Evolutionary conservation across 1,140 invertebrate genomes (phyloP).

Genomic region (Drosophila guanche): DNA sequence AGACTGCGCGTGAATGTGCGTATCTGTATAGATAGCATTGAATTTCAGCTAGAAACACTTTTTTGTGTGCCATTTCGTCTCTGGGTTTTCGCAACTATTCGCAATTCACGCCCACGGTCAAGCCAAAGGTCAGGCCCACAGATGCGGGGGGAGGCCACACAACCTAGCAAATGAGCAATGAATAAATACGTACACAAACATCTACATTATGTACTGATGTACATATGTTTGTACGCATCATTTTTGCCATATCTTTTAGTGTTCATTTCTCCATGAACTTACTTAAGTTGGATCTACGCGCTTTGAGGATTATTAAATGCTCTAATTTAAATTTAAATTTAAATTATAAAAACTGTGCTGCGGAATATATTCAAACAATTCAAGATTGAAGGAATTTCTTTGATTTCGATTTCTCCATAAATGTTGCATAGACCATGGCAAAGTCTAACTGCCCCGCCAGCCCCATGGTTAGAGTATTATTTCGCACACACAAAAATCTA

Average conservation of each 20-base stretch:
- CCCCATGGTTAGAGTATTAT: constrained; percentile 11
- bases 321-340: neutral
- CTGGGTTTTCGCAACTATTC: constrained; percentile 60
- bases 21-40: constrained; percentile 72
- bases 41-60: constrained; percentile 72
- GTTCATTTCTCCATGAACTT: constrained; percentile 23
- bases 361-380: too few species aligned
- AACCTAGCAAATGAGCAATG: constrained; percentile 49
- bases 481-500: constrained; percentile 30
- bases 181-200: constrained; percentile 22
- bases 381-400: too few species aligned
- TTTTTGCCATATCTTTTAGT: constrained; percentile 15
- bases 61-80: constrained; percentile 7
- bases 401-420: too few species aligned
- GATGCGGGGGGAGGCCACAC: constrained; percentile 20
- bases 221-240: constrained; percentile 7
- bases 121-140: constrained; percentile 65
- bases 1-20: constrained; percentile 26
- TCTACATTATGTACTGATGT: constrained; percentile 4
- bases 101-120: constrained; percentile 77
- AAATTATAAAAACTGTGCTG: neutral
- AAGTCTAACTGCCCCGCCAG: neutral
- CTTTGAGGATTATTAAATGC: neutral
- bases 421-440: neutral
- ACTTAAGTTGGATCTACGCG: neutral